phyloP scores from a whole-genome alignment of 2,797 vertebrate genomes.

The Pelobates cultripes region DNA sequence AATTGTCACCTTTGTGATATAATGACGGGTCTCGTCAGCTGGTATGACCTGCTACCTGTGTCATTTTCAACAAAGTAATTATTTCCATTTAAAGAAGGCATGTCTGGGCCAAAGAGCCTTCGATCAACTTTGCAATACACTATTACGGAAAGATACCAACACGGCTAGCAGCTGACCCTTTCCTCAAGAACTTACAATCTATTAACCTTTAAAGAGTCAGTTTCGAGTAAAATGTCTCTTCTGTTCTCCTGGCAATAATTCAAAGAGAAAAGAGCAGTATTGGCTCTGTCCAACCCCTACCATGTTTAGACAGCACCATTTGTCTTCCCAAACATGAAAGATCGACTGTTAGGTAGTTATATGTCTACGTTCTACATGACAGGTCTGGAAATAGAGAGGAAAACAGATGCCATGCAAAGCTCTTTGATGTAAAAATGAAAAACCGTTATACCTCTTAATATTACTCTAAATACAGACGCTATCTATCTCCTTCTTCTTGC shows the following conservation, averaged over 20 bases:
- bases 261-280: not conserved
- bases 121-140: not conserved
- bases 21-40: too few species aligned
- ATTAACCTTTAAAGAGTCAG: not conserved
- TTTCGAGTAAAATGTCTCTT: not conserved
- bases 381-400: not conserved
- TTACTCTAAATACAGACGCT: conserved; percentile 22
- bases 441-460: conserved; percentile 29
- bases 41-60: too few species aligned
- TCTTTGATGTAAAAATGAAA: conserved; percentile 37
- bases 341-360: not conserved
- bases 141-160: too few species aligned
- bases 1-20: too few species aligned
- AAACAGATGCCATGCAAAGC: conserved; percentile 34
- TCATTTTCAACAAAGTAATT: too few species aligned
- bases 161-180: too few species aligned
- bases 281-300: not conserved
- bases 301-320: conserved; percentile 5
- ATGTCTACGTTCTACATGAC: not conserved
- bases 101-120: too few species aligned
- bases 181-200: not conserved
- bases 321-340: conserved; percentile 15
- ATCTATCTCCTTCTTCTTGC: not conserved
- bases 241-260: not conserved
- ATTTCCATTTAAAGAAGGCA: too few species aligned